Evolutionary conservation across 1,140 invertebrate species (phyloP).

Genomic region (Radopholus similis): DNA sequence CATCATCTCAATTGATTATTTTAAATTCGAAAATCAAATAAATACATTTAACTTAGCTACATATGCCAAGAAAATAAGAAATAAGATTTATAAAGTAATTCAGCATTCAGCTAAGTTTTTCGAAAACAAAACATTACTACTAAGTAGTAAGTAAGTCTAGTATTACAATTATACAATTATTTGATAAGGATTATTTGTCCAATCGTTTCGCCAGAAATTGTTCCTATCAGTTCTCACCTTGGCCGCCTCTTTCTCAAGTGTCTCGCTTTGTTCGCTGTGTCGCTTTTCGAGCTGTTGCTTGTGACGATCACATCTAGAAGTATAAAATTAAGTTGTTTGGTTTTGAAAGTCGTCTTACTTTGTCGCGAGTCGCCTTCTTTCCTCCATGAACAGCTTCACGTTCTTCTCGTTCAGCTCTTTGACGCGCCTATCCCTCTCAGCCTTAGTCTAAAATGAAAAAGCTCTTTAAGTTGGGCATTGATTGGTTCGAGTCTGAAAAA

Average conservation of each 20-base stretch:
- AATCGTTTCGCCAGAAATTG: no score
- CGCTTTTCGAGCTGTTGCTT: conserved; percentile 85
- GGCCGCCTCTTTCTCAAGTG: conserved; percentile 82
- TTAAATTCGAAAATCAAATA: not conserved
- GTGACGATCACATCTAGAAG: conserved; percentile 69
- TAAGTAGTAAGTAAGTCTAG: no score
- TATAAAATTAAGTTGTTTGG: not conserved
- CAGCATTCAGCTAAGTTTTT: not conserved
- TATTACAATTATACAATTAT: no score
- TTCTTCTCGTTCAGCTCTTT: conserved; percentile 97
- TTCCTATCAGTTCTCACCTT: no score
- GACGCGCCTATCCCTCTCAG: conserved; percentile 78
- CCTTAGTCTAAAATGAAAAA: conserved; percentile 77
- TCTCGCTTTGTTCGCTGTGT: conserved; percentile 86
- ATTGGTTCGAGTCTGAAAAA: not conserved
- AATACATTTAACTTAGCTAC: no score
- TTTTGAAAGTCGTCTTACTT: not conserved
- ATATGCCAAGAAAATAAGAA: not conserved
- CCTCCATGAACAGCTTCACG: conserved; percentile 98
- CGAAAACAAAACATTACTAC: not conserved
- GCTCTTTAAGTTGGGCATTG: not conserved
- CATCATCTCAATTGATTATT: not conserved
- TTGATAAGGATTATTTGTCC: no score
- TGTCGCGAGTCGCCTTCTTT: conserved; percentile 70
- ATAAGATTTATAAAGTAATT: no score